Evolutionary conservation across 2,888 invertebrate genomes (phyloP), one percentile per base, ranked within the genome.

Genomic region (Encarsia formosa): DNA sequence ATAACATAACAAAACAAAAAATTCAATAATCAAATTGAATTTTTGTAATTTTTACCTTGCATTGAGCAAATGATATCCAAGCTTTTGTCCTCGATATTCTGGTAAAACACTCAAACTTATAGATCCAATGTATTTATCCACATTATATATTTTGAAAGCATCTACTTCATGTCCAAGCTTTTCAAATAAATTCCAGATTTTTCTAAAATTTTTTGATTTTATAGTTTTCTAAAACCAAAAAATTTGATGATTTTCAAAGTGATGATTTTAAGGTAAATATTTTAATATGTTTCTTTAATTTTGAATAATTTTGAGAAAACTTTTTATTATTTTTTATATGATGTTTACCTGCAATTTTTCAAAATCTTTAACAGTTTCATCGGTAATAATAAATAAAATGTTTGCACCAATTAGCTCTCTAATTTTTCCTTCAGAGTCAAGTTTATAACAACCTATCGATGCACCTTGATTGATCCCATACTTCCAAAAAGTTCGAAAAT

Each of bases 361-460:
- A 15, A 43, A 32, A 22, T 29, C 29, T 22, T 32, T n/a, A 4
- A 11, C 15, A n/a, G 1, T 24, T 40, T 40, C 16, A 20, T 60
- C 58, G 1, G 42, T 37, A 13, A 32, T 39, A 1, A 65, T 32
- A 2, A 54, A 54, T 0, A 69, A 56, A n/a, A 65, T 50, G 51
- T 75, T 76, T n/a, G 62, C 52, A 11, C 73, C 76, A 0, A 67
- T 74, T 4, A 76, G 55, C 45, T 64, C 57, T 3, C 67, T 64
- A 52, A 69, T 65, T 8, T 66, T 67, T 15, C 66, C 67, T 1
- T 60, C 49, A 0, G 64, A 63, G 52, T 71, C 60, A 18, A 71
- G 68, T 29, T 63, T 61, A 20, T 73, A 70, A 31, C 74, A 74
- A 5, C 61, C 68, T 16, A 76, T 51, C 1, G 63, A 55, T 6